Percentiles rank a stretch among this genome's conserved stretches.
Conservation (phyloP, 2,113 vertebrate species). For the Lagopus muta region DNA sequence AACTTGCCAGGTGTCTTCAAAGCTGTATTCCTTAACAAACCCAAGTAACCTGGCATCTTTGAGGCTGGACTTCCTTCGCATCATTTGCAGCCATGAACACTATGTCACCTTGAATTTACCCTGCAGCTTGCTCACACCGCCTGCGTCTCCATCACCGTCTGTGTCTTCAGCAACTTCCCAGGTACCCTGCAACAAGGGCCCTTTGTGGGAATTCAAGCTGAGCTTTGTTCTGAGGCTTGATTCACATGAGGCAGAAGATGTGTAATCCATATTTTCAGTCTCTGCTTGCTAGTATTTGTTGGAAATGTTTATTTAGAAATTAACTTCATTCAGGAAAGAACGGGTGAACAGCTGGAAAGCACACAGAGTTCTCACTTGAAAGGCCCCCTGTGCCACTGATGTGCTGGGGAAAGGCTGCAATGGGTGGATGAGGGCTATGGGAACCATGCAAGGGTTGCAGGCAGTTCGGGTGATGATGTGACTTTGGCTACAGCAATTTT, state of each 20-base stretch:
- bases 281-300: neutral
- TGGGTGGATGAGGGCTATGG: neutral
- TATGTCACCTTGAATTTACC: conserved; percentile 97
- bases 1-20: conserved; percentile 86
- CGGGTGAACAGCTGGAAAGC: neutral
- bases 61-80: conserved; percentile 93
- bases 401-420: neutral
- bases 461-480: neutral
- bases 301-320: neutral
- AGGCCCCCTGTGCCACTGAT: neutral
- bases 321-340: neutral
- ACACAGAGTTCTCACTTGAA: neutral
- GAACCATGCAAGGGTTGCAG: neutral
- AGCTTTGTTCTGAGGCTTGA: neutral
- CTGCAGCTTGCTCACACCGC: conserved; percentile 94
- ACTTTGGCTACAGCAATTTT: neutral
- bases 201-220: neutral
- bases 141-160: conserved; percentile 95
- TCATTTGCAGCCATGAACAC: conserved; percentile 96
- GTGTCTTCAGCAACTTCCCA: conserved; percentile 98
- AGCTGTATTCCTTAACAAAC: conserved; percentile 89
- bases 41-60: conserved; percentile 91
- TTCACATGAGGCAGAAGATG: neutral
- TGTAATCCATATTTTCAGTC: neutral
- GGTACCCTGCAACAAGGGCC: conserved; percentile 71